phyloP scores from a whole-genome alignment of 2,113 vertebrate genomes.

The Tachycineta bicolor region DNA sequence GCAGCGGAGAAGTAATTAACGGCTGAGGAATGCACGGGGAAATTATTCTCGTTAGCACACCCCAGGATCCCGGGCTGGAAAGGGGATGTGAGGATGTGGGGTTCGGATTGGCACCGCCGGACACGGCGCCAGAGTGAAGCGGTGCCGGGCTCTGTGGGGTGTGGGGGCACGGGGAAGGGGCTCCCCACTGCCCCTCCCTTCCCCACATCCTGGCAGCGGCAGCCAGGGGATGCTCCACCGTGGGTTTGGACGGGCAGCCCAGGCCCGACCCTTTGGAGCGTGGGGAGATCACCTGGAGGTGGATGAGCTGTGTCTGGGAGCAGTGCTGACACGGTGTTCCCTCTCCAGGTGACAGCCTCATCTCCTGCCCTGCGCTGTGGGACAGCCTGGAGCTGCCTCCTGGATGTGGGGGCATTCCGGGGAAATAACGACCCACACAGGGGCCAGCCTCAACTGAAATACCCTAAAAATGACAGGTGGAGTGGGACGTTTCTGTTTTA shows the following conservation, averaged over 20 bases:
- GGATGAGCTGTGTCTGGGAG: neutral
- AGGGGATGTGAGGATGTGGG: neutral
- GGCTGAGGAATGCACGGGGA: neutral
- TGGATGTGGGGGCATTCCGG: neutral
- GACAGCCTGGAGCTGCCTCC: neutral
- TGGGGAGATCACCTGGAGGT: neutral
- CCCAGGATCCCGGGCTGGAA: neutral
- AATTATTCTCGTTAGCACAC: neutral
- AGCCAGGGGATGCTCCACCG: accelerated
- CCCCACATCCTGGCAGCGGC: neutral
- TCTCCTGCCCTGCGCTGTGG: neutral
- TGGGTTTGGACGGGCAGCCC: accelerated
- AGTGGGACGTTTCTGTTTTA: accelerated
- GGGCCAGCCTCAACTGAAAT: neutral
- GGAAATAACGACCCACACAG: neutral
- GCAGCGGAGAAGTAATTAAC: neutral
- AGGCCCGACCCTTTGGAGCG: accelerated
- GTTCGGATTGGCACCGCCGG: neutral
- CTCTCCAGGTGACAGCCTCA: neutral
- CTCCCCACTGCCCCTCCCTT: too few species aligned
- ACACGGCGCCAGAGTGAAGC: accelerated
- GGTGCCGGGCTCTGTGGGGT: neutral
- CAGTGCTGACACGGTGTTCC: neutral
- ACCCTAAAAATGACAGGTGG: neutral
- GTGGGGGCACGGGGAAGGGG: neutral